Evolutionary conservation across 2,113 vertebrate species (phyloP).

Genomic region (Glaucomys volans): DNA sequence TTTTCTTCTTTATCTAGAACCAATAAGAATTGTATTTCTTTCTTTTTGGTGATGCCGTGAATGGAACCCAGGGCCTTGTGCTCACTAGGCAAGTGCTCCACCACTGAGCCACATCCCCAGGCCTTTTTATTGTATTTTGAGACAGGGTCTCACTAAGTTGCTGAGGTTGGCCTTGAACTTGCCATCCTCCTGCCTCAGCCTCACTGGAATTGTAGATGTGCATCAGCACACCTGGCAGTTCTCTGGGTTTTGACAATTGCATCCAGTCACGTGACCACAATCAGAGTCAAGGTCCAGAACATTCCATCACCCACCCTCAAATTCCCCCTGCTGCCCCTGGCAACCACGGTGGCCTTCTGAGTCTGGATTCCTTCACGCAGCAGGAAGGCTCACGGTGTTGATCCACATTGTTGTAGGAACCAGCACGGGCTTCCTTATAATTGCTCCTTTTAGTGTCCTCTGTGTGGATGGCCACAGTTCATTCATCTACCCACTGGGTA

Average conservation of each 20-base stretch:
- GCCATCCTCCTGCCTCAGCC: too few species aligned
- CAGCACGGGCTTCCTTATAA: background rate
- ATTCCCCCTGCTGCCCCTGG: background rate
- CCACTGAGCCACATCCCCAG: background rate
- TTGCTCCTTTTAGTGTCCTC: background rate
- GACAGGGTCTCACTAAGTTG: too few species aligned
- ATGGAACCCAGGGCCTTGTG: background rate
- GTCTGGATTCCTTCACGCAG: background rate
- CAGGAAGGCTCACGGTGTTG: rapidly evolving
- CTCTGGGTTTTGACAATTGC: background rate
- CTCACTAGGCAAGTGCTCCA: too few species aligned
- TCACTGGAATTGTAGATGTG: too few species aligned
- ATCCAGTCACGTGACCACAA: background rate
- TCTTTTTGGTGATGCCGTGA: background rate
- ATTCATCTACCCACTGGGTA: too few species aligned
- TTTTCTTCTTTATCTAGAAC: constrained; percentile 18
- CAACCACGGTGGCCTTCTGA: background rate
- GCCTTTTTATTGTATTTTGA: too few species aligned
- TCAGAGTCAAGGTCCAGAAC: background rate
- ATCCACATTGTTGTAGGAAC: rapidly evolving
- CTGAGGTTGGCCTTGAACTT: too few species aligned
- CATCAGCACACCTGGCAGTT: too few species aligned
- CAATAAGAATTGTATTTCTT: too few species aligned
- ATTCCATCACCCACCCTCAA: too few species aligned
- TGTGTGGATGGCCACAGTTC: background rate